Percentiles rank a stretch among this genome's conserved stretches.
Evolutionary conservation across 2,888 invertebrate species (phyloP).

Genomic region (Salticus scenicus): DNA sequence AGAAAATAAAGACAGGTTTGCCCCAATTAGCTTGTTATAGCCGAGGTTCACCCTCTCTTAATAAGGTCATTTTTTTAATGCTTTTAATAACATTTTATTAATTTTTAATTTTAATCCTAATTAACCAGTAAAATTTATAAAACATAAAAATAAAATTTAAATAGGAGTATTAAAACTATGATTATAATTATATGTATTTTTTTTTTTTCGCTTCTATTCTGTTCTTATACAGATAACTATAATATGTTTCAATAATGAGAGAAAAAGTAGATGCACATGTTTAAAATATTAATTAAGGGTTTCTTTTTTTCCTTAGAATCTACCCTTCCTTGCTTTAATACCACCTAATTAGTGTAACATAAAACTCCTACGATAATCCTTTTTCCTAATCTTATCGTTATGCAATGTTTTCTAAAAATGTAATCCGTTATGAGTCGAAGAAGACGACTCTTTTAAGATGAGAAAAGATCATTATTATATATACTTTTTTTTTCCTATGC

Average conservation of each 20-base stretch:
- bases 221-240: too few relatives aligned
- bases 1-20: too few relatives aligned
- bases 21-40: too few relatives aligned
- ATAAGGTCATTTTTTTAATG: too few relatives aligned
- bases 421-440: neutral
- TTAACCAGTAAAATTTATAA: too few relatives aligned
- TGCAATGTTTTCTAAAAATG: neutral
- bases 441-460: neutral
- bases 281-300: slow-evolving; percentile 19
- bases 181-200: too few relatives aligned
- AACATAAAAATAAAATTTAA: too few relatives aligned
- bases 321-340: slow-evolving; percentile 1
- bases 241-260: neutral
- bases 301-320: slow-evolving; percentile 24
- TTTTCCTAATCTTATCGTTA: slow-evolving; percentile 5
- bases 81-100: too few relatives aligned
- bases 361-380: neutral
- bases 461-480: slow-evolving; percentile 2
- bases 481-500: neutral
- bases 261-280: slow-evolving; percentile 1
- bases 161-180: too few relatives aligned
- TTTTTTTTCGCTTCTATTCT: too few relatives aligned
- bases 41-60: too few relatives aligned
- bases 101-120: too few relatives aligned
- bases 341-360: slow-evolving; percentile 41